Evolutionary conservation across 2,797 vertebrate genomes (phyloP).

Genomic region (Sciurus vulgaris): DNA sequence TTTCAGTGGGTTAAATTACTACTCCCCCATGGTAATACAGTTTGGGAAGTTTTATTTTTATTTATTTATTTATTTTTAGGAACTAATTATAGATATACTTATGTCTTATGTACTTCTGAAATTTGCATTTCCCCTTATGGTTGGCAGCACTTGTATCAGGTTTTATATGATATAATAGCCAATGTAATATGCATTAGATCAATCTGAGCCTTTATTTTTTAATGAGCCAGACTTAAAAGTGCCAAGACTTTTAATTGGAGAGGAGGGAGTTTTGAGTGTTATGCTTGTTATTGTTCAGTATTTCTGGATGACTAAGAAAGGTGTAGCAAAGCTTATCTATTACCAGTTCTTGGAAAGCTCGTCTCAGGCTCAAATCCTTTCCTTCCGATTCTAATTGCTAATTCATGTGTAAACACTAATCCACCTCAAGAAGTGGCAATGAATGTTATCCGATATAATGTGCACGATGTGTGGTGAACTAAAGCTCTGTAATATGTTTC

Average conservation of each 20-base stretch:
- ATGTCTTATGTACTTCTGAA: neutral
- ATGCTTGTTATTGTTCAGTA: neutral
- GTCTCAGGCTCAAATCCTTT: constrained; percentile 62
- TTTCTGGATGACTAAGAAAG: constrained; percentile 65
- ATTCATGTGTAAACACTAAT: constrained; percentile 82
- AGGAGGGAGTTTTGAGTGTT: constrained; percentile 40
- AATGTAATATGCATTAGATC: constrained; percentile 46
- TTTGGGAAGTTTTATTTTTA: neutral
- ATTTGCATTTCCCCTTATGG: neutral
- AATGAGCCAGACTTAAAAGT: constrained; percentile 22
- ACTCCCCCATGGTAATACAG: neutral
- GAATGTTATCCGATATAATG: constrained; percentile 72
- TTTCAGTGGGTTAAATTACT: neutral
- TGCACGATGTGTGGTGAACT: constrained; percentile 70
- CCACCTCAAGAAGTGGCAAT: constrained; percentile 67
- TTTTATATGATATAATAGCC: constrained; percentile 28
- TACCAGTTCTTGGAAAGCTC: constrained; percentile 53
- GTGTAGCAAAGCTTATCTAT: constrained; percentile 60
- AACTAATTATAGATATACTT: constrained; percentile 24
- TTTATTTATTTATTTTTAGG: constrained; percentile 62
- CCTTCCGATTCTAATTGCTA: constrained; percentile 76
- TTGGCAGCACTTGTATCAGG: neutral
- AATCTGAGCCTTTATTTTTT: neutral
- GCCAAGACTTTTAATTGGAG: constrained; percentile 49
- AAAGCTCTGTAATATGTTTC: constrained; percentile 71